Percentiles rank a stretch among this genome's conserved stretches.
Evolutionary conservation across 2,797 vertebrate genomes (phyloP).

Genomic region (Pipistrellus pipistrellus): DNA sequence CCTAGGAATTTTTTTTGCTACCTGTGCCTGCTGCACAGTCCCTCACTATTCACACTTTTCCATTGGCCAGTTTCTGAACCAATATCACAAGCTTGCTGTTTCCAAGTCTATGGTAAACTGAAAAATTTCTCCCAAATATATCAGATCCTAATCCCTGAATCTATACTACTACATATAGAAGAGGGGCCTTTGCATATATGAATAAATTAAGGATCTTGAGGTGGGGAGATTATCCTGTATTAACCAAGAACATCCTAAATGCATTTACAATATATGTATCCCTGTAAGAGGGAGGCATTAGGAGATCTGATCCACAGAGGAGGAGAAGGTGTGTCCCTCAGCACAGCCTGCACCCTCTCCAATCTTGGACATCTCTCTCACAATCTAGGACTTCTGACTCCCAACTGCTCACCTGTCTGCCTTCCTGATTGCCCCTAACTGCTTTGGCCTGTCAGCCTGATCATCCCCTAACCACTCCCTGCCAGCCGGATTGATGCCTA

Average conservation of each 20-base stretch:
- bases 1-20: too few relatives aligned
- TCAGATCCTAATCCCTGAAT: background rate
- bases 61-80: background rate
- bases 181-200: background rate
- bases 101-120: background rate
- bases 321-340: background rate
- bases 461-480: too few relatives aligned
- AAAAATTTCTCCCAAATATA: background rate
- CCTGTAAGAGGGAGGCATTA: background rate
- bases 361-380: too few relatives aligned
- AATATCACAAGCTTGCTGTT: background rate
- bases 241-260: background rate
- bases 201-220: constrained; percentile 22
- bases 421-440: too few relatives aligned
- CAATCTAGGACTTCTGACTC: too few relatives aligned
- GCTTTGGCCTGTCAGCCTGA: too few relatives aligned
- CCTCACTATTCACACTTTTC: background rate
- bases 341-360: too few relatives aligned
- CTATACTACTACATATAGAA: background rate
- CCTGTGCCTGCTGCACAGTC: too few relatives aligned
- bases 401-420: too few relatives aligned
- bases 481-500: too few relatives aligned
- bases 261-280: background rate
- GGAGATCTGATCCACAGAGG: background rate
- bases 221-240: background rate